Evolutionary conservation across 2,888 invertebrate genomes (phyloP).

Genomic region (Heliconius hortense): DNA sequence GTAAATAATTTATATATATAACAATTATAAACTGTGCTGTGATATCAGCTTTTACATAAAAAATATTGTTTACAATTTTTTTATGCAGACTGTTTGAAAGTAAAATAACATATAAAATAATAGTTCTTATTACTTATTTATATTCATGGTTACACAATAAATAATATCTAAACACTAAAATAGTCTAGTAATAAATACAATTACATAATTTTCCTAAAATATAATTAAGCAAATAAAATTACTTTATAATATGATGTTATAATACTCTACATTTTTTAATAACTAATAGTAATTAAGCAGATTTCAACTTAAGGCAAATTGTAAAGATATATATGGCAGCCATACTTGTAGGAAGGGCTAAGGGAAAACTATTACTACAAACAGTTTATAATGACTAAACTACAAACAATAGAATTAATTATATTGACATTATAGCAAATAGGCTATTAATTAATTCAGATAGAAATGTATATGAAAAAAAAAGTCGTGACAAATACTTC

Average conservation of each 20-base stretch:
- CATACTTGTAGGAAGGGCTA: neutral
- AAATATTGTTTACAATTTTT: neutral
- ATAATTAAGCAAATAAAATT: neutral
- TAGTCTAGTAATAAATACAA: slow-evolving; percentile 6
- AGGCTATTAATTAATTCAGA: neutral
- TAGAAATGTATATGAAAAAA: neutral
- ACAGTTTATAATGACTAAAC: neutral
- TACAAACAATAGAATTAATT: neutral
- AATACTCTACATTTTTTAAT: slow-evolving; percentile 8
- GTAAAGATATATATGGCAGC: slow-evolving; percentile 8
- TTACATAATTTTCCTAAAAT: neutral
- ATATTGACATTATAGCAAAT: neutral
- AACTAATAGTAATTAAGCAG: neutral
- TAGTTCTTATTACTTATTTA: neutral
- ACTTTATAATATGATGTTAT: neutral
- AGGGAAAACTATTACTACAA: neutral
- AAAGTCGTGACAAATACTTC: neutral
- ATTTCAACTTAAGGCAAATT: neutral
- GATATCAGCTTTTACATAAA: neutral
- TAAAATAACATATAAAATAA: slow-evolving; percentile 6
- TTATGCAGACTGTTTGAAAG: neutral
- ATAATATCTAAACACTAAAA: slow-evolving; percentile 14
- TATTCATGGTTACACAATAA: neutral
- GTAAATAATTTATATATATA: neutral
- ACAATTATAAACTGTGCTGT: neutral